phyloP scores from a whole-genome alignment of 2,888 invertebrate species.

The Leptopilina syphax region DNA sequence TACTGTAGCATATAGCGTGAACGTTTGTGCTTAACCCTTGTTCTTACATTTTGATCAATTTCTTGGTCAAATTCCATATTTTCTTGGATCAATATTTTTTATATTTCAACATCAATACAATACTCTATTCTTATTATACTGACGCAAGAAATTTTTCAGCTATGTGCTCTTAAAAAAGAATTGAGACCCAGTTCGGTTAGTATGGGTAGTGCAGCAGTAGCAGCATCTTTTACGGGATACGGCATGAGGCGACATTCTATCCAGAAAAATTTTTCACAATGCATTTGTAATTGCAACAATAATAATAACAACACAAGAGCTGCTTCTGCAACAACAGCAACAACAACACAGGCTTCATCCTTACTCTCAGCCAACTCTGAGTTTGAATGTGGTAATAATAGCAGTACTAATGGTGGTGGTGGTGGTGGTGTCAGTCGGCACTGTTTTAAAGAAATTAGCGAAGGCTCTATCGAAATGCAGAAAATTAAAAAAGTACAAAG shows the following conservation, averaged over 20 bases:
- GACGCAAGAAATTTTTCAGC: slow-evolving; percentile 77
- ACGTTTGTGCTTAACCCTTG: too few species aligned
- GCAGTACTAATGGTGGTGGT: not conserved
- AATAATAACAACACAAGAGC: not conserved
- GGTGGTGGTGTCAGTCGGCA: slow-evolving; percentile 58
- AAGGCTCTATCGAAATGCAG: slow-evolving; percentile 86
- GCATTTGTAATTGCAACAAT: slow-evolving; percentile 35
- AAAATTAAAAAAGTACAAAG: slow-evolving; percentile 95
- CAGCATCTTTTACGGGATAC: slow-evolving; percentile 58
- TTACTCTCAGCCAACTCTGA: not conserved
- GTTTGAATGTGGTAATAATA: not conserved
- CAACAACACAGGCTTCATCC: not conserved
- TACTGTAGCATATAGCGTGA: too few species aligned
- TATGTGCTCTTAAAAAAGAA: slow-evolving; percentile 89
- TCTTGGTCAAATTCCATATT: too few species aligned
- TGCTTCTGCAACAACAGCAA: not conserved
- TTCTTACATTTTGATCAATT: too few species aligned
- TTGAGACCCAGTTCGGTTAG: slow-evolving; percentile 80
- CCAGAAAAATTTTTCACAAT: slow-evolving; percentile 65
- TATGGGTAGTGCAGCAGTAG: not conserved
- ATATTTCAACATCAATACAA: too few species aligned
- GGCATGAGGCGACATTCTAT: slow-evolving; percentile 49
- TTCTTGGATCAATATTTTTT: too few species aligned
- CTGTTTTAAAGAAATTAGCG: slow-evolving; percentile 70
- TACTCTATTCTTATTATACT: too few species aligned